Evolutionary conservation across 2,888 invertebrate genomes (phyloP).

Genomic region (Cephus spinipes): DNA sequence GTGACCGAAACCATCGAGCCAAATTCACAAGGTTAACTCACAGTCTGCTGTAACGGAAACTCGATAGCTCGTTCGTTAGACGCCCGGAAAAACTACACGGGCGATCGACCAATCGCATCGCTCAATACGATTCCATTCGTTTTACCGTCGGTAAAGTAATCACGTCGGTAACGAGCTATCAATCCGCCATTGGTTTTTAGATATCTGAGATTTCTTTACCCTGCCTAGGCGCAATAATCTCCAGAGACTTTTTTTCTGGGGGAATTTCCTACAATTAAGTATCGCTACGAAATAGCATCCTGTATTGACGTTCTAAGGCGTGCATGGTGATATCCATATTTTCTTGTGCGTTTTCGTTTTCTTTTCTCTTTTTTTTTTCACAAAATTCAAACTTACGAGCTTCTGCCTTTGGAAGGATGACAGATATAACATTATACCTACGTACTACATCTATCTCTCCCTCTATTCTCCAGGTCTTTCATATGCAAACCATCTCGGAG

Average conservation of each 20-base stretch:
- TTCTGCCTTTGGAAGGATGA: background rate
- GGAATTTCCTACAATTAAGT: background rate
- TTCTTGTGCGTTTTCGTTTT: background rate
- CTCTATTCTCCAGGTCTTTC: slow-evolving; percentile 53
- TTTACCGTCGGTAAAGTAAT: background rate
- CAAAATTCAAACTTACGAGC: slow-evolving; percentile 1
- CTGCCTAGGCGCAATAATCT: background rate
- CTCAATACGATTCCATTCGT: background rate
- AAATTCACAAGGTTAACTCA: background rate
- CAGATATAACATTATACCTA: slow-evolving; percentile 19
- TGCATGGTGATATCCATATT: background rate
- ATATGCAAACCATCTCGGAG: slow-evolving; percentile 60
- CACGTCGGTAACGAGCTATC: background rate
- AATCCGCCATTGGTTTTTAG: background rate
- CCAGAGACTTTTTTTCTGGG: background rate
- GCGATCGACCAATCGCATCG: background rate
- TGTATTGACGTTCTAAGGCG: background rate
- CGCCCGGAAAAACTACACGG: background rate
- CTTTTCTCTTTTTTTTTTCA: background rate
- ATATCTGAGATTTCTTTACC: background rate
- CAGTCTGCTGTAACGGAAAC: background rate
- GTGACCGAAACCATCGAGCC: background rate
- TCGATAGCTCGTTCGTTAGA: background rate
- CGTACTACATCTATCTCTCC: slow-evolving; percentile 22
- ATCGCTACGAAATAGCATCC: background rate